Conservation (phyloP, 2,888 invertebrate genomes). For the Nowickia ferox region DNA sequence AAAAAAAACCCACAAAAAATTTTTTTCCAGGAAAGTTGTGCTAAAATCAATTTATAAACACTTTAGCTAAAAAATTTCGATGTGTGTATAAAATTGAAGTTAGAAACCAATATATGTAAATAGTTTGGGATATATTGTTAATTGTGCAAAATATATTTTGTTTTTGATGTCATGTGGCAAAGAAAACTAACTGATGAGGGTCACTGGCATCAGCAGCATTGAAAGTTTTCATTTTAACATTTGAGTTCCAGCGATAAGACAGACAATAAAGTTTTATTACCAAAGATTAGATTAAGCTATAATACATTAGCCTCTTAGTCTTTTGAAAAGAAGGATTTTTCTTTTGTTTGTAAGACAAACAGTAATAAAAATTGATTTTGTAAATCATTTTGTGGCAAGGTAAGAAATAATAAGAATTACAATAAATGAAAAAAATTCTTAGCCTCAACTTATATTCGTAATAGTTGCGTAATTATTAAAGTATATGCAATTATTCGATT, state of each 20-base stretch:
- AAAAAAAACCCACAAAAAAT: too few species aligned
- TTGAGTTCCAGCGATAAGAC: background rate
- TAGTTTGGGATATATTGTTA: background rate
- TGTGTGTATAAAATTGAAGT: background rate
- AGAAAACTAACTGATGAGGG: background rate
- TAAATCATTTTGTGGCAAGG: too few species aligned
- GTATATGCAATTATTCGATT: too few species aligned
- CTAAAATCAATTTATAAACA: too few species aligned
- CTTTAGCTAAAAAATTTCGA: background rate
- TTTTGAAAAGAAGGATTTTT: background rate
- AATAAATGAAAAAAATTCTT: too few species aligned
- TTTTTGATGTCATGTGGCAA: background rate
- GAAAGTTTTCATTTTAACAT: background rate
- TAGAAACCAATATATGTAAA: background rate
- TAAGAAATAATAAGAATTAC: too few species aligned
- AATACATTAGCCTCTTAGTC: background rate
- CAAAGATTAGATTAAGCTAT: background rate
- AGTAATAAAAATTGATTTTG: too few species aligned
- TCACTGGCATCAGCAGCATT: background rate
- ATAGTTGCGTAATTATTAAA: too few species aligned
- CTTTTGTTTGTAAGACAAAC: too few species aligned
- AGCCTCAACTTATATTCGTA: too few species aligned
- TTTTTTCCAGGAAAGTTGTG: too few species aligned
- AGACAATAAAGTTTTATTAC: background rate
- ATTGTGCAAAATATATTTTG: background rate